Percentiles rank a stretch among this genome's conserved stretches.
phyloP scores from a whole-genome alignment of 2,797 vertebrate species.

The Geotria australis region DNA sequence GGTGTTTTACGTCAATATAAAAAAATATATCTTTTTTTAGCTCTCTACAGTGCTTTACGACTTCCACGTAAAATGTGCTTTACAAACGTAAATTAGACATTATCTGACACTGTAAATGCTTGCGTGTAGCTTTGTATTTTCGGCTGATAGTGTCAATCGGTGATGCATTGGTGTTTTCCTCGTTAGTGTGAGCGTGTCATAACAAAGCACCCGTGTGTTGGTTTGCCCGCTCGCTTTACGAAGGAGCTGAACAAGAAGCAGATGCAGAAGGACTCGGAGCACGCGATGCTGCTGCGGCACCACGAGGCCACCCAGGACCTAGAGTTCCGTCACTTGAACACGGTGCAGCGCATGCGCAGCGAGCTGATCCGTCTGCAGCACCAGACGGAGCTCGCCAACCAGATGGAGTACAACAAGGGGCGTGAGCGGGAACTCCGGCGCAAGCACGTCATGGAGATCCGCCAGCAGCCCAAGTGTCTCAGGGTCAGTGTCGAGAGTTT shows the following conservation, averaged over 20 bases:
- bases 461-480: conserved; percentile 79
- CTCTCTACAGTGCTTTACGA: no score
- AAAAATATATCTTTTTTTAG: no score
- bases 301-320: conserved; percentile 66
- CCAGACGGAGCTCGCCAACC: conserved; percentile 71
- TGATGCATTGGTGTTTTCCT: background rate
- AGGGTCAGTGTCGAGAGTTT: conserved; percentile 35
- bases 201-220: no score
- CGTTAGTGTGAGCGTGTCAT: no score
- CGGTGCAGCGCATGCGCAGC: conserved; percentile 46
- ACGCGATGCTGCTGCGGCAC: conserved; percentile 52
- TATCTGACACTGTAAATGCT: no score
- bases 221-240: background rate
- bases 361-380: conserved; percentile 71
- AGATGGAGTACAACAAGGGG: conserved; percentile 75
- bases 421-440: conserved; percentile 61
- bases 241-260: conserved; percentile 80
- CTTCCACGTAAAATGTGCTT: no score
- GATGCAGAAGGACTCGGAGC: conserved; percentile 65
- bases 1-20: no score
- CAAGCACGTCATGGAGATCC: conserved; percentile 60
- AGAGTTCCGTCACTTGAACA: conserved; percentile 46
- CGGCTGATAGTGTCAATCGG: background rate
- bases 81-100: no score
- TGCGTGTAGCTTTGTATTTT: no score